A percentile compares a stretch with the other conserved stretches of the same genome.
Conservation (phyloP, 2,113 vertebrate genomes). For the Clupea harengus region DNA sequence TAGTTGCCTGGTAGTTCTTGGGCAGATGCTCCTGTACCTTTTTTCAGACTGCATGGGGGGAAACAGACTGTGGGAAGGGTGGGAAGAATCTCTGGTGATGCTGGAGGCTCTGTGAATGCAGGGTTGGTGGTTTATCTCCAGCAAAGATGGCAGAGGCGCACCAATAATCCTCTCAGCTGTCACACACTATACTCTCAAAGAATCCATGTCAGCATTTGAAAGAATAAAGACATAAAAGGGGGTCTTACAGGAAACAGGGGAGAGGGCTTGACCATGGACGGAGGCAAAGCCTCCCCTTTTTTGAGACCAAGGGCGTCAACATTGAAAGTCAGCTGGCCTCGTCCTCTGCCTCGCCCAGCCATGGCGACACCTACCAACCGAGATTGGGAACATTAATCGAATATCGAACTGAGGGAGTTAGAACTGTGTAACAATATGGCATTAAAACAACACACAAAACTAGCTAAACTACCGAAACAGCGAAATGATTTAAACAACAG, state of each 20-base stretch:
- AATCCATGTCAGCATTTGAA: background rate
- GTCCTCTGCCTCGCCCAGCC: conserved; percentile 48
- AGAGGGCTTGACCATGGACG: conserved; percentile 36
- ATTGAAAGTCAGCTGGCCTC: conserved; percentile 47
- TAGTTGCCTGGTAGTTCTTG: no score
- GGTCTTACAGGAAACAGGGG: conserved; percentile 49
- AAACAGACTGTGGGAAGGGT: no score
- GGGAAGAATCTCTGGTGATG: no score
- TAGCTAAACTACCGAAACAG: no score
- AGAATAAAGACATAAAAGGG: background rate
- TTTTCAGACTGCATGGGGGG: no score
- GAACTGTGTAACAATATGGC: no score
- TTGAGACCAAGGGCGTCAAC: conserved; percentile 50
- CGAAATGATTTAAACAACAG: no score
- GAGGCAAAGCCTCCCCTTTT: conserved; percentile 44
- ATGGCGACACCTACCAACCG: conserved; percentile 15
- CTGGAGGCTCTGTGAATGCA: no score
- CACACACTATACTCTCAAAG: background rate
- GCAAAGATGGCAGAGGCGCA: background rate
- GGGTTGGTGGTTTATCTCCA: no score
- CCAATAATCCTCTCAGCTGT: no score
- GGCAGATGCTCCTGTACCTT: no score
- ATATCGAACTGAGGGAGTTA: background rate
- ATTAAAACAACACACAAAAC: no score
- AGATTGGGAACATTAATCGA: background rate